Evolutionary conservation across 2,113 vertebrate species (phyloP), one percentile per base, ranked within the genome.

Genomic region (Ceyx cyanopectus): DNA sequence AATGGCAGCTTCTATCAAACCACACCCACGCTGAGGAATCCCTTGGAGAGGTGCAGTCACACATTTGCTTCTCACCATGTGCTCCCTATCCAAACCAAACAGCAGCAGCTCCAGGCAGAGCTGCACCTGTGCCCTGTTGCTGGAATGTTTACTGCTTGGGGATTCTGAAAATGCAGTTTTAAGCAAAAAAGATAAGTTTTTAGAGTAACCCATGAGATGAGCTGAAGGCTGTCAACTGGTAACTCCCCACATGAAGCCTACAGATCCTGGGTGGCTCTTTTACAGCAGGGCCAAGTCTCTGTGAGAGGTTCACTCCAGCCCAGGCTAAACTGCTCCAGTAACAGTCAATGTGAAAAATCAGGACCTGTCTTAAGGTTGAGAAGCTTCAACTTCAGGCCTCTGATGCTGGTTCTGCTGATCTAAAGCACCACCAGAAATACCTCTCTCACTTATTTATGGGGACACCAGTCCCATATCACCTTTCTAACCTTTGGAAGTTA

Each of bases 21-120:
- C 6, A 12, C 48, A 23, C 21, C 43, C 9, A 37, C 4, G 53
- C 24, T 53, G 65, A 73, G 43, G 30, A 66, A 41, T 14, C 51
- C 41, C 56, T 14, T 12, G n/a, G 62, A 69, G 48, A 20, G 53
- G 67, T 50, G 58, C 75, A 63, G 20, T 7, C 11, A 23, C 58
- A 76, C 0, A 0, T 82, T 61, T 76, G 69, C 60, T 65, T 84
- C 77, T 48, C 66, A n/a, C 37, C 37, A 11, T 7, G 37, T 23
- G 63, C 60, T 85, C 56, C 69, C 57, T 14, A 54, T 18, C 53
- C 86, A 86, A 69, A 69, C 8, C 73, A 90, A 86, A 94, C 76
- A 83, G 34, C 16, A 73, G 65, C 56, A 61, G 53, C 67, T 32
- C 41, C 16, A 37, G 80, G 58, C 69, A 34, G 22, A 34, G 73